Percentiles rank a stretch among this genome's conserved stretches.
phyloP scores from a whole-genome alignment of 2,113 vertebrate genomes.

The Scolopax mira region DNA sequence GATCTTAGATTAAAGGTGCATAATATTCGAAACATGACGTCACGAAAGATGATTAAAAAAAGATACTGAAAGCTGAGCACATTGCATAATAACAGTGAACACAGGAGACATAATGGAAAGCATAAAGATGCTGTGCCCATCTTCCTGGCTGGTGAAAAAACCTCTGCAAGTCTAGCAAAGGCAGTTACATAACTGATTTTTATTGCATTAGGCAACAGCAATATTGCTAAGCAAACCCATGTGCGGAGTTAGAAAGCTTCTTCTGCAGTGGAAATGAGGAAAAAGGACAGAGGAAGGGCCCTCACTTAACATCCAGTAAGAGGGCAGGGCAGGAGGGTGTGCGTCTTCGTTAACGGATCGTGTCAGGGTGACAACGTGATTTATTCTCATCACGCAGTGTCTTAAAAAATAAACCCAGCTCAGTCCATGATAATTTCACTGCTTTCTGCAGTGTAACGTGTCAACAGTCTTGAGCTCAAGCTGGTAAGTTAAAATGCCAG shows the following conservation, averaged over 20 bases:
- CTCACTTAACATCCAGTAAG: neutral
- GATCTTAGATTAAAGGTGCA: neutral
- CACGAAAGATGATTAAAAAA: neutral
- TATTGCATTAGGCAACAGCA: constrained; percentile 61
- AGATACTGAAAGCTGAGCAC: neutral
- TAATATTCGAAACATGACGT: neutral
- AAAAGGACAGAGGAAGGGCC: neutral
- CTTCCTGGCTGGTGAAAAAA: neutral
- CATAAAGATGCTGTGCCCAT: constrained; percentile 28
- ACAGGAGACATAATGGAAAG: neutral
- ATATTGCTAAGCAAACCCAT: constrained; percentile 40
- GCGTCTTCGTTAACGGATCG: constrained; percentile 29
- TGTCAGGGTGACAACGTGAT: constrained; percentile 13
- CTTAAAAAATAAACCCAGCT: neutral
- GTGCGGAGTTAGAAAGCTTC: constrained; percentile 23
- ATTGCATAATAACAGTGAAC: neutral
- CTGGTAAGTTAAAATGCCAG: constrained; percentile 2
- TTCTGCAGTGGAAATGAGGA: constrained; percentile 3
- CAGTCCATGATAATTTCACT: neutral
- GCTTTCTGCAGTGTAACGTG: neutral
- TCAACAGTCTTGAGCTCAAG: constrained; percentile 20
- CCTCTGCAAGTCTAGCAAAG: constrained; percentile 33
- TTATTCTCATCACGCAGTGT: constrained; percentile 9
- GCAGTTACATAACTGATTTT: constrained; percentile 64
- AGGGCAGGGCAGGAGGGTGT: neutral